These are phyloP conservation scores for Saccostrea cuccullata DNA, from an alignment of 1,140 invertebrate species.

Conservation along the genomic window DNA sequence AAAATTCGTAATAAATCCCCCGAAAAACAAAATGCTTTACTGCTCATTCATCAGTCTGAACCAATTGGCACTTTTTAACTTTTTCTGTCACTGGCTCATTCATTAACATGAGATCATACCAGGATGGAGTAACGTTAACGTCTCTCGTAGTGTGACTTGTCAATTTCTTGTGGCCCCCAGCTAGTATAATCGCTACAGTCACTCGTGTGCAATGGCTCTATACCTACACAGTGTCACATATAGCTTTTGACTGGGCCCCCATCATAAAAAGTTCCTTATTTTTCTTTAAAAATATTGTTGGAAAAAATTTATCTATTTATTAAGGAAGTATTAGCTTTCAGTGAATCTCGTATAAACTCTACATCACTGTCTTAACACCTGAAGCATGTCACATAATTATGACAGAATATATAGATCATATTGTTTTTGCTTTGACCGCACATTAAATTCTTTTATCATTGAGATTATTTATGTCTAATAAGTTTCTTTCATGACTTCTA, in stretches of 20 bases:
- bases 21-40: not conserved
- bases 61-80: not conserved
- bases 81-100: not conserved
- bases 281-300: not conserved
- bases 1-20: not conserved
- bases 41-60: not conserved
- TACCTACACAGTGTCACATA: not conserved
- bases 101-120: conserved; percentile 20
- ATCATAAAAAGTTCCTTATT: not conserved
- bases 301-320: not conserved
- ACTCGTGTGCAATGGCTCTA: not conserved
- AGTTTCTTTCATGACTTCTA: too few species aligned
- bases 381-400: not conserved
- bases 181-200: conserved; percentile 22
- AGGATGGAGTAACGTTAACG: not conserved
- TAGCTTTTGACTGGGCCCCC: not conserved
- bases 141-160: not conserved
- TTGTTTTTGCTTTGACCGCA: too few species aligned
- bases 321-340: conserved; percentile 3
- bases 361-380: too few species aligned
- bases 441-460: too few species aligned
- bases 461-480: too few species aligned
- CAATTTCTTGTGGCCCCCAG: conserved; percentile 16
- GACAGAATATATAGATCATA: not conserved
- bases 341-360: not conserved